phyloP scores from a whole-genome alignment of 2,797 vertebrate genomes.

The Melanotaenia nigrans region DNA sequence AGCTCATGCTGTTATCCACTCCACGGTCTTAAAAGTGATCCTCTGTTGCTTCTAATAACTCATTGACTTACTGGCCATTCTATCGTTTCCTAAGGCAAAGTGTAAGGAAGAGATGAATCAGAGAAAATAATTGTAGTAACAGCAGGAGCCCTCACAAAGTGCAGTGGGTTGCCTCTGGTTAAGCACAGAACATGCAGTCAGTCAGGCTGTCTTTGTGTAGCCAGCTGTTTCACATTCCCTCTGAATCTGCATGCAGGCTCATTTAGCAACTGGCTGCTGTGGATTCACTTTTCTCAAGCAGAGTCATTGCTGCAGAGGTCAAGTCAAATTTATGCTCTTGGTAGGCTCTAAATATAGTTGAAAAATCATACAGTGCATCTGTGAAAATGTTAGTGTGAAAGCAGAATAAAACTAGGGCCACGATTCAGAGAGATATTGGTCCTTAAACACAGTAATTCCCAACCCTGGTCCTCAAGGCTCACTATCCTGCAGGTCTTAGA shows the following conservation, averaged over 20 bases:
- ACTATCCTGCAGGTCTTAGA: too few relatives aligned
- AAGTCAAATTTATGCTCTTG: slow-evolving; percentile 16
- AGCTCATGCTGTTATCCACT: slow-evolving; percentile 48
- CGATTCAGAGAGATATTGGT: background rate
- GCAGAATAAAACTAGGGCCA: background rate
- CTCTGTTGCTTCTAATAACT: slow-evolving; percentile 40
- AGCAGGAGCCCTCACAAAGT: slow-evolving; percentile 44
- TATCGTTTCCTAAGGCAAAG: slow-evolving; percentile 26
- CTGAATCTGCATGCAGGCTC: slow-evolving; percentile 45
- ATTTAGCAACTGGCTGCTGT: slow-evolving; percentile 51
- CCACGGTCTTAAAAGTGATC: slow-evolving; percentile 39
- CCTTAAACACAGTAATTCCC: background rate
- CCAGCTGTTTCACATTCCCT: slow-evolving; percentile 57
- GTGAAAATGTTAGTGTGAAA: slow-evolving; percentile 5
- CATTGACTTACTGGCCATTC: slow-evolving; percentile 17
- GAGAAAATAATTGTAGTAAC: slow-evolving; percentile 47
- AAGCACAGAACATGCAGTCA: slow-evolving; percentile 41
- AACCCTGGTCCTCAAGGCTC: too few relatives aligned
- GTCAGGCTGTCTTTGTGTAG: slow-evolving; percentile 34
- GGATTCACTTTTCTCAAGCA: slow-evolving; percentile 31
- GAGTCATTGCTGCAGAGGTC: slow-evolving; percentile 50
- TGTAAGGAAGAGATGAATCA: slow-evolving; percentile 38
- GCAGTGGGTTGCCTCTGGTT: slow-evolving; percentile 41
- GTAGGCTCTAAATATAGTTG: slow-evolving; percentile 27
- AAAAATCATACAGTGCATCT: slow-evolving; percentile 10